Evolutionary conservation across 2,888 invertebrate genomes (phyloP), one percentile per base, ranked within the genome.

Genomic region (Danaus chrysippus): DNA sequence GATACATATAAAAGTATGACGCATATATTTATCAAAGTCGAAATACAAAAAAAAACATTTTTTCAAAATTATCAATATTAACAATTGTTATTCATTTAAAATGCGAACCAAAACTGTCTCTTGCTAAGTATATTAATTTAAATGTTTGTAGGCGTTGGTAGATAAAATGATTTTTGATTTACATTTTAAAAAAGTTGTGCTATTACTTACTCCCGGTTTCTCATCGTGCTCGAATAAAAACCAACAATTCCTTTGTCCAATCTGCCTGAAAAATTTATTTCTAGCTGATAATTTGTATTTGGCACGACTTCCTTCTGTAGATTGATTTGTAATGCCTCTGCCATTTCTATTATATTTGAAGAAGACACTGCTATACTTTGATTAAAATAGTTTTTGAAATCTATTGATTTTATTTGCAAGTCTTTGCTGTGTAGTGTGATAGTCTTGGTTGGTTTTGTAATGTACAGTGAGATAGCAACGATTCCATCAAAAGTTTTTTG

Each of bases 381-480:
- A 56, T 73, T 71, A 17, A 64, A 61, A 10, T 46, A 61, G 49
- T 71, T 72, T 68, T 64, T 74, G 6, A 88, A 42, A 15, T n/a
- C 68, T 0, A 79, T 67, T 8, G 70, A 56, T 15, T 79, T 80
- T 15, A 94, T 91, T 10, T 78, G 83, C 65, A 96, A 78, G 67
- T 92, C 83, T 56, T 94, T 92, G 9, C 92, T 85, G 79, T 96
- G 95, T 54, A 96, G 75, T 0, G 92, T 81, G 58, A 95, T 90
- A 64, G 73, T 75, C 62, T 84, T 75, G 0, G 92, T 91, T 1
- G 84, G 71, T 71, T 85, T 72, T 2, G 75, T 64, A 10, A 93
- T 81, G 8, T 81, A 70, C 0, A 94, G 66, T 0, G 68, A 70
- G 52, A 94, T 93, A 0, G 69, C 75, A 0, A 93, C 92, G 58